Evolutionary conservation across 2,113 vertebrate species (phyloP).

Genomic region (Gorsachius goisagi): DNA sequence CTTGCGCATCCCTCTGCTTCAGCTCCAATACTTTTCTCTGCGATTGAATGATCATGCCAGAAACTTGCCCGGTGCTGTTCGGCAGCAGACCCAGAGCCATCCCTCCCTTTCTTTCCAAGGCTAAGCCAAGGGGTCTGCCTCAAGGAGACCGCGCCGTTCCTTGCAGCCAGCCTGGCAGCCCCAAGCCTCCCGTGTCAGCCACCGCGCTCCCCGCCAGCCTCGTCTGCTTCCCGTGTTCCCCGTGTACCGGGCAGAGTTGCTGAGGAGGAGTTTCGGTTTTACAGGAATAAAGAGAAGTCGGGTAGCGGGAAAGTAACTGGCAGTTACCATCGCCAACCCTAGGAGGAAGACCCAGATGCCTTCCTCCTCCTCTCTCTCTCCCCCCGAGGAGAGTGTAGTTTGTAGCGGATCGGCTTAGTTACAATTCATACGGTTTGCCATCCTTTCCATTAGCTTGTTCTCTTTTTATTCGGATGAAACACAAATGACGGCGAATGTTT

Average conservation of each 20-base stretch:
- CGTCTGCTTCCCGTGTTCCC: background rate
- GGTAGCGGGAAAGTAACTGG: background rate
- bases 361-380: too few relatives aligned
- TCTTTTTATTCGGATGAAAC: background rate
- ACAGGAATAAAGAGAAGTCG: background rate
- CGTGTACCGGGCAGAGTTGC: background rate
- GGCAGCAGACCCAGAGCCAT: background rate
- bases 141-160: background rate
- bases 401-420: background rate
- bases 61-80: background rate
- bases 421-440: accelerated
- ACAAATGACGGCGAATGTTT: background rate
- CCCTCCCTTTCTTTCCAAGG: background rate
- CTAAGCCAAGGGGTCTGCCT: background rate
- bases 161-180: background rate
- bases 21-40: background rate
- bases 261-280: background rate
- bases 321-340: background rate
- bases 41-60: background rate
- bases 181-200: background rate
- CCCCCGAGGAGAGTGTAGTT: background rate
- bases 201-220: background rate
- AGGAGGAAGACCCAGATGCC: background rate
- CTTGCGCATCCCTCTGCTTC: background rate
- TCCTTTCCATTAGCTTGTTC: background rate